Percentiles rank a stretch among this genome's conserved stretches.
These are phyloP conservation scores for Crepidodera aurea DNA, from an alignment of 2,888 invertebrate genomes.

Conservation along the genomic window DNA sequence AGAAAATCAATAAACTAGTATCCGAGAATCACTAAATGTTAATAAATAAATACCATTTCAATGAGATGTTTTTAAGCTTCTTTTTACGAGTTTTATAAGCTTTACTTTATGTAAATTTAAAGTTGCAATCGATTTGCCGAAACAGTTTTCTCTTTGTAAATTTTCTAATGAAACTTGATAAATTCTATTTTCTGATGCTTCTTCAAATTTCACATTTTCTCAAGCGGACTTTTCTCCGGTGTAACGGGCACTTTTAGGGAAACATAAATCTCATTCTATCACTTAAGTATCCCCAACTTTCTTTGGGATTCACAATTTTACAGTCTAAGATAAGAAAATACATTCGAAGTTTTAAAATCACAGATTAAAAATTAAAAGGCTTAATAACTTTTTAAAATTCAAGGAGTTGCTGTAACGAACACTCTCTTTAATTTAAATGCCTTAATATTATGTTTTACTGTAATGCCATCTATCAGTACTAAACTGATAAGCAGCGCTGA, in stretches of 20 bases:
- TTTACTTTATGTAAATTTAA: background rate
- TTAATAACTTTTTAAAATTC: constrained; percentile 19
- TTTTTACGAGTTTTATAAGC: background rate
- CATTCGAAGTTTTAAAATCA: constrained; percentile 27
- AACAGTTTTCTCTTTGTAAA: constrained; percentile 2
- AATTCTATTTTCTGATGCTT: constrained; percentile 13
- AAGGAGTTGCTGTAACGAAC: background rate
- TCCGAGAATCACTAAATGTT: too few relatives aligned
- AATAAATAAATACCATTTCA: too few relatives aligned
- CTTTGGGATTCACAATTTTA: constrained; percentile 30
- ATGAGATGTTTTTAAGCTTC: too few relatives aligned
- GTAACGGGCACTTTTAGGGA: constrained; percentile 22
- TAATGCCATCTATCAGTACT: too few relatives aligned
- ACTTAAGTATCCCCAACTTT: constrained; percentile 23
- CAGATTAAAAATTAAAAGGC: constrained; percentile 32
- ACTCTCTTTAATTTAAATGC: background rate
- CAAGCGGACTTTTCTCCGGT: constrained; percentile 9
- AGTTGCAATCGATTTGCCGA: background rate
- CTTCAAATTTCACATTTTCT: constrained; percentile 21
- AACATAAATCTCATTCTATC: constrained; percentile 33
- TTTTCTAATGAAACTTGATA: constrained; percentile 15
- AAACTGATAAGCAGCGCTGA: too few relatives aligned
- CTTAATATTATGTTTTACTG: too few relatives aligned
- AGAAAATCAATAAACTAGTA: too few relatives aligned
- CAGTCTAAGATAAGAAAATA: constrained; percentile 32